These are phyloP conservation scores for Intellagama lesueurii DNA, from an alignment of 2,797 vertebrate species.

Conservation along the genomic window DNA sequence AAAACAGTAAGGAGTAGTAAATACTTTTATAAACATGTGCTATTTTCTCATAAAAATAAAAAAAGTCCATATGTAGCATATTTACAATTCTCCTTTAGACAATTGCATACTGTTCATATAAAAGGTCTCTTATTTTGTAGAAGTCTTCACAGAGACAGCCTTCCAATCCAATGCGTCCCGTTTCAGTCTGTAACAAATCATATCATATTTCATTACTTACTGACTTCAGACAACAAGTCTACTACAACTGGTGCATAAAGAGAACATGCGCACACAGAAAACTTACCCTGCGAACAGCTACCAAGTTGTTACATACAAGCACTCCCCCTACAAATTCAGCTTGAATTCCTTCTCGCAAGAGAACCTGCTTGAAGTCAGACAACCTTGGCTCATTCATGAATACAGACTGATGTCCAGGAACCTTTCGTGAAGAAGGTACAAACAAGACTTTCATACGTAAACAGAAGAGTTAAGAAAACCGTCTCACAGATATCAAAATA, in stretches of 20 bases:
- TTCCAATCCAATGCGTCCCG: conserved; percentile 96
- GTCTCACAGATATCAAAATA: not conserved
- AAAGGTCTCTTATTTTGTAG: conserved; percentile 97
- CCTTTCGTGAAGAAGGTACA: conserved; percentile 75
- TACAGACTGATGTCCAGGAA: conserved; percentile 95
- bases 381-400: conserved; percentile 98
- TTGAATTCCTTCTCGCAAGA: conserved; percentile 95
- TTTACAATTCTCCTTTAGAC: conserved; percentile 81
- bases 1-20: conserved; percentile 53
- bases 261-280: not conserved
- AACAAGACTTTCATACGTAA: conserved; percentile 28
- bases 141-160: conserved; percentile 98
- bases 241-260: not conserved
- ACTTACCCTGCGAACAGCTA: conserved; percentile 96
- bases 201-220: conserved; percentile 23
- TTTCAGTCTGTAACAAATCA: conserved; percentile 90
- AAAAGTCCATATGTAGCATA: conserved; percentile 49
- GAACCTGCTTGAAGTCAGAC: conserved; percentile 99
- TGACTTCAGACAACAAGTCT: conserved; percentile 27
- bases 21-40: conserved; percentile 70
- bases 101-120: conserved; percentile 97
- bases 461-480: not conserved
- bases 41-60: conserved; percentile 73
- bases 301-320: conserved; percentile 97
- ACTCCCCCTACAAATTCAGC: conserved; percentile 98